phyloP scores from a whole-genome alignment of 2,797 vertebrate species.

The Hybognathus amarus region DNA sequence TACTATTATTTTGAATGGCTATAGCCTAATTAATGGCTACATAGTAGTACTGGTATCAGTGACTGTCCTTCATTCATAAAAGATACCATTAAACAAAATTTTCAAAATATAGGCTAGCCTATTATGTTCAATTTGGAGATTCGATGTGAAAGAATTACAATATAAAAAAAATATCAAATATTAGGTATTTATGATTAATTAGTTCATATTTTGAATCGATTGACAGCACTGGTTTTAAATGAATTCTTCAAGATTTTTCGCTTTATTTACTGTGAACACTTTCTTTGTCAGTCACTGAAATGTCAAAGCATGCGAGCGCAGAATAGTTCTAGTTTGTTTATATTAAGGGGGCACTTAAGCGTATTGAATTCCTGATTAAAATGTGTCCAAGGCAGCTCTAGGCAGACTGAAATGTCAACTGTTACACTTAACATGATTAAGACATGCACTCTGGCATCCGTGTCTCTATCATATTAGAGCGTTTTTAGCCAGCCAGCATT shows the following conservation, averaged over 20 bases:
- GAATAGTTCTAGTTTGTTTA: conserved; percentile 40
- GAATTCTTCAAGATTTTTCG: neutral
- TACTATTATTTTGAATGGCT: too few species aligned
- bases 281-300: conserved; percentile 6
- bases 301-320: neutral
- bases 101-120: too few species aligned
- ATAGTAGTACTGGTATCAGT: too few species aligned
- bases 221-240: neutral
- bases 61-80: too few species aligned
- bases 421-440: conserved; percentile 59
- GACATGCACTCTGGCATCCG: conserved; percentile 20
- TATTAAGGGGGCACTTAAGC: conserved; percentile 55
- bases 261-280: neutral
- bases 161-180: too few species aligned
- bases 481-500: conserved; percentile 49
- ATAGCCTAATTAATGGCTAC: too few species aligned
- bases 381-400: conserved; percentile 36
- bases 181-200: too few species aligned
- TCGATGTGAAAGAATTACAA: too few species aligned
- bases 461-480: conserved; percentile 48
- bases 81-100: too few species aligned
- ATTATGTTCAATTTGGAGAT: too few species aligned
- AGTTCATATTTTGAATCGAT: too few species aligned
- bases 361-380: conserved; percentile 56
- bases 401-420: conserved; percentile 46